Base-by-base conservation (phyloP, 2,797 vertebrate species). In the Gadopsis bispinosus region DNA sequence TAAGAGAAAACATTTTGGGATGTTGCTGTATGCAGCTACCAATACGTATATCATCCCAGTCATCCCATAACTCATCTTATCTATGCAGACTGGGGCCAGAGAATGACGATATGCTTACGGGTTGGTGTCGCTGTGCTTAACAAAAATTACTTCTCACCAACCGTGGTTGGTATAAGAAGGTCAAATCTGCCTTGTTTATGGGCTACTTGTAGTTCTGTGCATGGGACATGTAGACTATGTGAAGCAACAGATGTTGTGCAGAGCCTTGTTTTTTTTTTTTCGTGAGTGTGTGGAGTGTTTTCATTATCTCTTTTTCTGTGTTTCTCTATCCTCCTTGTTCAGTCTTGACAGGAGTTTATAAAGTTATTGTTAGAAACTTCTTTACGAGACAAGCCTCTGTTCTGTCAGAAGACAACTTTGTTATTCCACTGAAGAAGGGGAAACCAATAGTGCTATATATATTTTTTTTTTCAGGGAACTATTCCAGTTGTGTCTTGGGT, bases 401-500 rank as follows among this genome's bases (percentile, higher is more conserved):
- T 91, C 83, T 79, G 88, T 88, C 84, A 85, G 87, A 89, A 83
- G 82, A 87, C 84, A 91, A 91, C 84, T 93, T 88, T 84, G 84
- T 87, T 90, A 88, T 87, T 90, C 64, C 50, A 74, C 77, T 33
- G 75, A 87, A 77, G 78, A 89, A 79, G 84, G 84, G 70, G 64
- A 89, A 89, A 91, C 88, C 76, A 90, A 88, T 86, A 79, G 89
- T 59, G 69, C 81, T 73, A 35, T 80, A 65, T 26, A 26, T 26
- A 26, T 26, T 26, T 26, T 26, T 83, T 88, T 88, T 87, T 87
- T 96, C 95, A 94, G 94, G 95, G 94, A 93, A 94, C 96, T 96
- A 94, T 95, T 97, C 96, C 96, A 97, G 95, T 97, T 97, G 96
- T 96, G 96, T 87, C 96, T 96, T 94, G 96, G 96, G 92, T 96